Evolutionary conservation across 2,797 vertebrate genomes (phyloP).

Genomic region (Rhadinocentrus ornatus): DNA sequence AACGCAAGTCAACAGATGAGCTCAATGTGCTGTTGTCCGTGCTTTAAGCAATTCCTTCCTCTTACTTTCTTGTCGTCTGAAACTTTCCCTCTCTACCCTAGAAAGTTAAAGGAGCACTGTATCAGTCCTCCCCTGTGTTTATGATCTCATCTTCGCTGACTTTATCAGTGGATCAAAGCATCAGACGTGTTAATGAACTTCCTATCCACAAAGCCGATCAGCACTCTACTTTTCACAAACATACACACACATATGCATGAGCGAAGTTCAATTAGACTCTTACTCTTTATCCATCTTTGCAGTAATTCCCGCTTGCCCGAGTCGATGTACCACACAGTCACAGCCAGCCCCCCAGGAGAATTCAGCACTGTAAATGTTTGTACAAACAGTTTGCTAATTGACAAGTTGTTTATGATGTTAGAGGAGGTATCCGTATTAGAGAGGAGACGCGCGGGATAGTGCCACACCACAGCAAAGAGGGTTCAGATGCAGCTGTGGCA

Average conservation of each 20-base stretch:
- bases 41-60: slow-evolving; percentile 27
- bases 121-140: slow-evolving; percentile 34
- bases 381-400: slow-evolving; percentile 75
- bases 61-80: slow-evolving; percentile 16
- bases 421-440: slow-evolving; percentile 58
- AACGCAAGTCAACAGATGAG: too few relatives aligned
- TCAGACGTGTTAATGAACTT: slow-evolving; percentile 71
- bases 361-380: slow-evolving; percentile 61
- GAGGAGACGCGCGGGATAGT: slow-evolving; percentile 37
- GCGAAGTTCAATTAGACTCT: slow-evolving; percentile 33
- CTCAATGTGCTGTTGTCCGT: slow-evolving; percentile 33
- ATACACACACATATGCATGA: neutral
- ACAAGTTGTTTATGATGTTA: slow-evolving; percentile 71
- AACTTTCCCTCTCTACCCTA: slow-evolving; percentile 23
- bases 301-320: slow-evolving; percentile 17
- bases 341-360: slow-evolving; percentile 43
- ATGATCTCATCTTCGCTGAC: slow-evolving; percentile 10
- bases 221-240: slow-evolving; percentile 28
- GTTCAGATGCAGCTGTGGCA: slow-evolving; percentile 50
- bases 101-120: slow-evolving; percentile 28
- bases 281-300: slow-evolving; percentile 36
- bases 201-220: slow-evolving; percentile 65
- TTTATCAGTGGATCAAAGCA: slow-evolving; percentile 58
- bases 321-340: slow-evolving; percentile 25
- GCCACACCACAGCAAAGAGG: slow-evolving; percentile 54